A percentile compares a stretch with the other conserved stretches of the same genome.
phyloP scores from a whole-genome alignment of 2,113 vertebrate genomes.

The Colistium nudipinnis region DNA sequence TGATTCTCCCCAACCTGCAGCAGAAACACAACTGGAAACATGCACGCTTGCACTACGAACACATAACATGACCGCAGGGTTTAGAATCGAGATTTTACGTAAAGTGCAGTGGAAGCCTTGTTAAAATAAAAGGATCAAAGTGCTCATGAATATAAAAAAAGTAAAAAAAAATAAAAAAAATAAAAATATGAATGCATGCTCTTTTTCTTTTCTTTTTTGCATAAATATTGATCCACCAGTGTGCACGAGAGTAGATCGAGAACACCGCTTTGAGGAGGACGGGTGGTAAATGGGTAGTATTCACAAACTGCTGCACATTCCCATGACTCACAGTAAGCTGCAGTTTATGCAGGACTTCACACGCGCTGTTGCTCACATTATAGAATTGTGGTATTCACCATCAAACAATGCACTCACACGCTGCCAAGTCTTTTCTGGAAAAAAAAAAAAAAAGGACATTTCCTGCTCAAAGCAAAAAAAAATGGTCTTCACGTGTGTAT shows the following conservation, averaged over 20 bases:
- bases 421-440: too few species aligned
- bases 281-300: not conserved
- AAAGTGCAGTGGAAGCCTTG: not conserved
- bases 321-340: constrained; percentile 21
- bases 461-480: too few species aligned
- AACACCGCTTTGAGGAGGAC: not conserved
- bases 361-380: too few species aligned
- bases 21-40: constrained; percentile 23
- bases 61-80: constrained; percentile 26
- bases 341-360: too few species aligned
- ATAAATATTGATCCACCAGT: not conserved
- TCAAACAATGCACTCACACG: too few species aligned
- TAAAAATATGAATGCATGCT: not conserved
- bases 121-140: constrained; percentile 7
- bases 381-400: too few species aligned
- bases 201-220: not conserved
- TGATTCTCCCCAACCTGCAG: constrained; percentile 17
- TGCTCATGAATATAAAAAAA: not conserved
- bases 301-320: not conserved
- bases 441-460: too few species aligned
- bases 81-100: not conserved
- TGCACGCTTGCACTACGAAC: not conserved
- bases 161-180: constrained; percentile 17
- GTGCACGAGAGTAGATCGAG: not conserved
- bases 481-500: too few species aligned